Conservation (phyloP, 1,140 invertebrate species). For the Eueides isabella region DNA sequence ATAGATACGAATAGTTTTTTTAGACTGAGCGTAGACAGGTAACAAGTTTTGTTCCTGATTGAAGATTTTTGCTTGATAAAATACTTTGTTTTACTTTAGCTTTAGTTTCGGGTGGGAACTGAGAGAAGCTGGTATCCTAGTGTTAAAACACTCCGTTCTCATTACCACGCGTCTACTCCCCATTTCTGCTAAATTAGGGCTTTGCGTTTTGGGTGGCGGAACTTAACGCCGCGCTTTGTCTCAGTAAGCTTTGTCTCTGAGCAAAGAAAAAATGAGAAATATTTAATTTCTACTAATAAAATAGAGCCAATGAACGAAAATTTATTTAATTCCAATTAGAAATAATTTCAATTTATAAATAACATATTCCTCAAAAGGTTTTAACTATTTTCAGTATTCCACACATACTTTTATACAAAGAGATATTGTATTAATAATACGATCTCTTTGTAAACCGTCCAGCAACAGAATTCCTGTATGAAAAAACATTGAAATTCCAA, state of each 20-base stretch:
- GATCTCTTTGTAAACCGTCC: neutral
- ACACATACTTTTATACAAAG: too few relatives aligned
- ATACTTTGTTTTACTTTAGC: too few relatives aligned
- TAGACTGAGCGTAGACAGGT: neutral
- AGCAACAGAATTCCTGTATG: constrained; percentile 1
- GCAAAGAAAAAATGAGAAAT: too few relatives aligned
- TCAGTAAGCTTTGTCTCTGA: too few relatives aligned
- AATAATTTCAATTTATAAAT: too few relatives aligned
- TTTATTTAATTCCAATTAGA: too few relatives aligned
- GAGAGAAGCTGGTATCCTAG: neutral
- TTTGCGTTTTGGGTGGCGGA: too few relatives aligned
- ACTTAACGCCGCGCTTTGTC: too few relatives aligned
- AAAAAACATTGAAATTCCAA: neutral
- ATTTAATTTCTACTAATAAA: too few relatives aligned
- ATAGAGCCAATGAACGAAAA: too few relatives aligned
- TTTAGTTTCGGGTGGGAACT: too few relatives aligned
- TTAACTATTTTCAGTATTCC: constrained; percentile 1
- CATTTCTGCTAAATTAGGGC: neutral
- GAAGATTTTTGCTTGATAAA: neutral
- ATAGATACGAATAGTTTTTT: neutral
- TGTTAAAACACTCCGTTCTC: neutral
- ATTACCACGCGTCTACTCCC: too few relatives aligned
- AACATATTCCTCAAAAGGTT: neutral
- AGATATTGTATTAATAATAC: constrained; percentile 2
- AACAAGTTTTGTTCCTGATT: neutral